phyloP scores from a whole-genome alignment of 2,113 vertebrate genomes.

The Calcarius ornatus region DNA sequence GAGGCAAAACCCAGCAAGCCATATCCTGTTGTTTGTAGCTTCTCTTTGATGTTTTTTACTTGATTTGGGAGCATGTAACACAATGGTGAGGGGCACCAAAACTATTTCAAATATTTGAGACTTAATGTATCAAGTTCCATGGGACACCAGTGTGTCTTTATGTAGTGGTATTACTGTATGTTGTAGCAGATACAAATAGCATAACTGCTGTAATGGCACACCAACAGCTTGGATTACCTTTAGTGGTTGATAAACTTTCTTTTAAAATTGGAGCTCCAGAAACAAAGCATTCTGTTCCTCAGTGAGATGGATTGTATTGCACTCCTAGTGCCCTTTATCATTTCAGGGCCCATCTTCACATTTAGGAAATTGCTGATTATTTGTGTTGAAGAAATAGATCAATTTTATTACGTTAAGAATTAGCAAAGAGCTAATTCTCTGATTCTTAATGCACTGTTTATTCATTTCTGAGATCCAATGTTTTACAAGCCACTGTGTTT shows the following conservation, averaged over 20 bases:
- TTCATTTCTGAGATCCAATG: not conserved
- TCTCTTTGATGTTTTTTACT: slow-evolving; percentile 32
- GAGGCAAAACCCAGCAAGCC: not conserved
- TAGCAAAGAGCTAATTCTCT: not conserved
- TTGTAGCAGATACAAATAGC: not conserved
- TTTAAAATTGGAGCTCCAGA: not conserved
- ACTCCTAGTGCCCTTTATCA: not conserved
- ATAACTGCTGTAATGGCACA: not conserved
- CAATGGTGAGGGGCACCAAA: not conserved
- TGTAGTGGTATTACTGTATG: not conserved
- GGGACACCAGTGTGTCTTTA: not conserved
- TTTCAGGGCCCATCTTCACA: not conserved
- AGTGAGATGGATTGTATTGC: not conserved
- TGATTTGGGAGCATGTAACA: not conserved
- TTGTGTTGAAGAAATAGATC: not conserved
- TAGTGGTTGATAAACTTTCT: not conserved
- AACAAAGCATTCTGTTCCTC: not conserved
- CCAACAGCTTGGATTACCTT: not conserved
- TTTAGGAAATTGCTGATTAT: not conserved
- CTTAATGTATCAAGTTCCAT: not conserved
- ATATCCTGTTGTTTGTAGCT: slow-evolving; percentile 49
- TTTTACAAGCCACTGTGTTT: not conserved
- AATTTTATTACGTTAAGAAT: not conserved
- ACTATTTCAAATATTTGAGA: not conserved
- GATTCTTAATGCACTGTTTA: not conserved